Evolutionary conservation across 2,888 invertebrate genomes (phyloP), one percentile per base, ranked within the genome.

Genomic region (Euspilapteryx auroguttella): DNA sequence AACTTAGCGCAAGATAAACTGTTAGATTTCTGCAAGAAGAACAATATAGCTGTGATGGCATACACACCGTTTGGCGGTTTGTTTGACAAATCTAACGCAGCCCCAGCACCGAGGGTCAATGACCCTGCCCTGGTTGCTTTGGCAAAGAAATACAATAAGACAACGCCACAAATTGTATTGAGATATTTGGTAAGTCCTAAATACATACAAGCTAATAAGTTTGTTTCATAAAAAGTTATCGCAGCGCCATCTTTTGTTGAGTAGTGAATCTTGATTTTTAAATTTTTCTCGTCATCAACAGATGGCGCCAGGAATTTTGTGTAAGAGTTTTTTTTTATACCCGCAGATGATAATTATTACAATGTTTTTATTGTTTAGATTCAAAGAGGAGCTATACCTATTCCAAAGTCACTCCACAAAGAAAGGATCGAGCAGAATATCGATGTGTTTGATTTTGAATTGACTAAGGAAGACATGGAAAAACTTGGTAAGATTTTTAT

Each of bases 1-100:
- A 83, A 85, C 40, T 51, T 85, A 17, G 80, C 78, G 25, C 83
- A 87, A 41, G 65, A 68, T 31, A 75, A 80, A 25, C 47, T 87
- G 14, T 56, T 81, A 4, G 61, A 79, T 2, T 86, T 77, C 42
- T 81, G 87, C 53, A 73, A 78, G 29, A 43, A 63, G 8, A 62
- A 78, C n/a, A 59, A 61, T n/a, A 82, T 89, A 14, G 57, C 66
- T 1, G 52, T 88, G 31, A 81, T 65, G 56, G 86, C 58, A 1
- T 88, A 83, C 52, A 78, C 82, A 28, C 86, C 86, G 0, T 66
- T 88, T 15, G 86, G 85, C 0, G 58, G 75, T 0, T 32, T 64
- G 1, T 80, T 81, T 21, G 62, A 56, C 14, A 51, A 59, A 1
- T 47, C 47, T 2, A 49, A 65, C 20, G 37, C 35, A 0, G 33